These are phyloP conservation scores for Melanerpes formicivorus DNA, from an alignment of 2,113 vertebrate species.

Conservation along the genomic window DNA sequence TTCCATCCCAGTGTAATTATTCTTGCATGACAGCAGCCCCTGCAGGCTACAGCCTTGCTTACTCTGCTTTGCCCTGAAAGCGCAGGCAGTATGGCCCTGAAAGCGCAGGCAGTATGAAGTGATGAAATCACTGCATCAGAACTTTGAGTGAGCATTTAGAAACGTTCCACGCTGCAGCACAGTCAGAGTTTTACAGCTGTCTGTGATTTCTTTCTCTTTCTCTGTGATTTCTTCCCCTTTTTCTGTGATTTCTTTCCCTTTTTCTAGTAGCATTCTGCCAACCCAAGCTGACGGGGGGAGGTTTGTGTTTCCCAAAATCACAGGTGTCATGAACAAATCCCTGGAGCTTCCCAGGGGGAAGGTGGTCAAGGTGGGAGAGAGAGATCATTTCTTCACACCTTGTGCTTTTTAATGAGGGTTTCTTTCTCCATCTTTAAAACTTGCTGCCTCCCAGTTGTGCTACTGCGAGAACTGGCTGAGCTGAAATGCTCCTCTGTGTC, in stretches of 20 bases:
- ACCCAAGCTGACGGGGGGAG: background rate
- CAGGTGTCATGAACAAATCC: background rate
- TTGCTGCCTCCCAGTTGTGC: background rate
- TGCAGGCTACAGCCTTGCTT: slow-evolving; percentile 72
- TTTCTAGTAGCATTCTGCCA: background rate
- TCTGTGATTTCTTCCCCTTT: background rate
- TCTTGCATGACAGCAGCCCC: slow-evolving; percentile 79
- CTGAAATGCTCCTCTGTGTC: background rate
- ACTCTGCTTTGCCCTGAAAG: slow-evolving; percentile 36
- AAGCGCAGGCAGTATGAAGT: background rate
- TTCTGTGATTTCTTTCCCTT: background rate
- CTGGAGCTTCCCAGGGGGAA: background rate
- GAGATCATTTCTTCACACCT: background rate
- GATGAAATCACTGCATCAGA: slow-evolving; percentile 9
- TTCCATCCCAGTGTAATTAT: slow-evolving; percentile 56
- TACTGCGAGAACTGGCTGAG: background rate
- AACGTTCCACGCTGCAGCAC: background rate
- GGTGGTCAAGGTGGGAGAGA: background rate
- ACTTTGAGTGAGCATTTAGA: background rate
- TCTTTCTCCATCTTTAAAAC: background rate
- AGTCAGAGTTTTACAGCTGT: background rate
- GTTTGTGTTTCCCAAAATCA: background rate
- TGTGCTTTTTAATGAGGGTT: slow-evolving; percentile 20
- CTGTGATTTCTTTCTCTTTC: background rate
- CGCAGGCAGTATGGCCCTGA: slow-evolving; percentile 23